Conservation (phyloP, 2,113 vertebrate species). For the Hylia prasina region DNA sequence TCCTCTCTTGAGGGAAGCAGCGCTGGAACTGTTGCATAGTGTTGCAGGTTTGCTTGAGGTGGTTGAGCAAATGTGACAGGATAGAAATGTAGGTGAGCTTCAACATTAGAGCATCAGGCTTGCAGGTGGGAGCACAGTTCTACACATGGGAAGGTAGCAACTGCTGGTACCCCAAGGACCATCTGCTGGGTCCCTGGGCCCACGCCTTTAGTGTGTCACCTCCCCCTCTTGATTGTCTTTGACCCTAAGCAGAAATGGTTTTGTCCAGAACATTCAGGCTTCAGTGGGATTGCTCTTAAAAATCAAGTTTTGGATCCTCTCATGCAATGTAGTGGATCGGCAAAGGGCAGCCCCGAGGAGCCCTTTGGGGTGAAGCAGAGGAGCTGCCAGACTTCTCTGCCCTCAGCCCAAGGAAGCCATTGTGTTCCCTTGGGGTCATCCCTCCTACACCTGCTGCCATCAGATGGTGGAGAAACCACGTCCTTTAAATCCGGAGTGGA, state of each 20-base stretch:
- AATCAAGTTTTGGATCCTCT: neutral
- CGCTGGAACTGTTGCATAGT: neutral
- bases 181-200: neutral
- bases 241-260: neutral
- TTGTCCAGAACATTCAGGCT: accelerated
- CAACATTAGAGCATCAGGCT: neutral
- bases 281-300: neutral
- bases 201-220: accelerated
- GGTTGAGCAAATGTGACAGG: neutral
- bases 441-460: neutral
- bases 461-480: accelerated
- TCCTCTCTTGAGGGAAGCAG: neutral
- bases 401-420: neutral
- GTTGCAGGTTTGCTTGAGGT: neutral
- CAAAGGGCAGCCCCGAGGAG: neutral
- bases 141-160: neutral
- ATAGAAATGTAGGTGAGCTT: neutral
- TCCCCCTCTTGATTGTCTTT: neutral
- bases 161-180: neutral
- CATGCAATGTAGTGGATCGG: neutral
- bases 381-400: neutral
- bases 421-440: neutral
- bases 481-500: accelerated
- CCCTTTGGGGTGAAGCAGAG: neutral
- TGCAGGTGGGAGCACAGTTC: neutral